Percentiles rank a stretch among this genome's conserved stretches.
These are phyloP conservation scores for Vespertilio murinus DNA, from an alignment of 2,797 vertebrate genomes.

Conservation along the genomic window DNA sequence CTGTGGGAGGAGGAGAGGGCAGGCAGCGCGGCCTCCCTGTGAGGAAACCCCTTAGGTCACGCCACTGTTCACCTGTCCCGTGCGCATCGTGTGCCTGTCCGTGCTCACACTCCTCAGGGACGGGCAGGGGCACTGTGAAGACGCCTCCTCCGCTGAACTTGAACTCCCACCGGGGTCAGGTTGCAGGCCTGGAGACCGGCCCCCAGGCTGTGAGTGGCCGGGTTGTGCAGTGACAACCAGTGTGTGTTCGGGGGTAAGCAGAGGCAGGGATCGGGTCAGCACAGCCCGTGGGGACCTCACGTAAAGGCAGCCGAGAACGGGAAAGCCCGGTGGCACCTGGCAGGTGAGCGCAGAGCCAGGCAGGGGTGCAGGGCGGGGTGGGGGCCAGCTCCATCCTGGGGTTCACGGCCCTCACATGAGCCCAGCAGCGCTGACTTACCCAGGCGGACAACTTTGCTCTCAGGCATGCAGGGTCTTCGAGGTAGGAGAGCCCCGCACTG, in stretches of 20 bases:
- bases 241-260: background rate
- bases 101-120: background rate
- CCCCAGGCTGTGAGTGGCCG: background rate
- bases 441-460: accelerated
- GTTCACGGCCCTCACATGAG: accelerated
- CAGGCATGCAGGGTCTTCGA: accelerated
- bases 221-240: background rate
- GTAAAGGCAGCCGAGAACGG: background rate
- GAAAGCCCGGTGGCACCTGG: background rate
- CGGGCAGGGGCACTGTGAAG: background rate
- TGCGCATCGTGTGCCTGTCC: no score
- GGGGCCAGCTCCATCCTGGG: accelerated
- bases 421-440: accelerated
- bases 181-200: background rate
- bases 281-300: background rate
- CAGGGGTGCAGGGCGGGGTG: background rate
- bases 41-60: accelerated
- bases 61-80: accelerated
- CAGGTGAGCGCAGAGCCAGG: background rate
- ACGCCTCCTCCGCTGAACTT: accelerated
- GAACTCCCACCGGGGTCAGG: background rate
- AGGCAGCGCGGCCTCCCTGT: accelerated
- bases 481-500: no score
- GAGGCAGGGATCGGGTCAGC: background rate
- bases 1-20: accelerated